A percentile compares a stretch with the other conserved stretches of the same genome.
Evolutionary conservation across 2,113 vertebrate species (phyloP).

Genomic region (Psammodynastes pulverulentus): DNA sequence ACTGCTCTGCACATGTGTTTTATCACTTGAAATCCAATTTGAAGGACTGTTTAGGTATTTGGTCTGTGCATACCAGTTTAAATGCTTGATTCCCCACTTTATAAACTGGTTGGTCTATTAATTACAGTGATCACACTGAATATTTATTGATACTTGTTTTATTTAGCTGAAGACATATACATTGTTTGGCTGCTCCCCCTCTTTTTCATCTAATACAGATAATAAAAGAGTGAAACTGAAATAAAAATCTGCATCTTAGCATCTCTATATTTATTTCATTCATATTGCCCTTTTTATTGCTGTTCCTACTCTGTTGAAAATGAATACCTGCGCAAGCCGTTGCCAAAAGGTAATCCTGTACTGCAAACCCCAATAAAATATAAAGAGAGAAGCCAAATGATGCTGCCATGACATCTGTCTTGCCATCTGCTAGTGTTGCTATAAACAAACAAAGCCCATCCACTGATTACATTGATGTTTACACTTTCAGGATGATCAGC

Average conservation of each 20-base stretch:
- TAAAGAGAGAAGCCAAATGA: constrained; percentile 60
- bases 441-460: constrained; percentile 59
- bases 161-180: not conserved
- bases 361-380: constrained; percentile 57
- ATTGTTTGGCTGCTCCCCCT: not conserved
- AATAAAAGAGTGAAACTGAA: not conserved
- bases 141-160: not conserved
- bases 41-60: not conserved
- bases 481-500: constrained; percentile 43
- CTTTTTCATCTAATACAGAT: not conserved
- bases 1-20: not conserved
- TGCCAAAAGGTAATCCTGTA: constrained; percentile 55
- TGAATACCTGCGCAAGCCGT: constrained; percentile 56
- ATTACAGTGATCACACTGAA: not conserved
- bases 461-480: constrained; percentile 55
- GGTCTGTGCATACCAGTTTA: not conserved
- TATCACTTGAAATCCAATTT: not conserved
- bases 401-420: constrained; percentile 72
- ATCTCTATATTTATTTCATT: constrained; percentile 1
- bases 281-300: not conserved
- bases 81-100: not conserved
- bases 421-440: constrained; percentile 67
- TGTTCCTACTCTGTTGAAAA: constrained; percentile 13
- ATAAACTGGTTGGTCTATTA: not conserved
- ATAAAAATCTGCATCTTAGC: not conserved